phyloP scores from a whole-genome alignment of 2,113 vertebrate genomes.

The Coracopsis vasa region DNA sequence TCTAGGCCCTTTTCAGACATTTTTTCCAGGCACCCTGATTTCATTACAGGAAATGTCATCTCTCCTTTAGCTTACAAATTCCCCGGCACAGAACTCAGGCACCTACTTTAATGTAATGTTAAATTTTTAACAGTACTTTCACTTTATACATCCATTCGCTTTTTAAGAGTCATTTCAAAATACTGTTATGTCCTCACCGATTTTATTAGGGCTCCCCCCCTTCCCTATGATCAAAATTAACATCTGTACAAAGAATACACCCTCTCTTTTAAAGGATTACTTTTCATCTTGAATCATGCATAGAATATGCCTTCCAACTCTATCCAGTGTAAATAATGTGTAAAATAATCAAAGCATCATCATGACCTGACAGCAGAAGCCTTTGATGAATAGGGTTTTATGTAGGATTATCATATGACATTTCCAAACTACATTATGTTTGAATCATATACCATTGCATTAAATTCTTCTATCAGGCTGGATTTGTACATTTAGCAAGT shows the following conservation, averaged over 20 bases:
- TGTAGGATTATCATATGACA: conserved; percentile 79
- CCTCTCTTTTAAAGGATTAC: conserved; percentile 56
- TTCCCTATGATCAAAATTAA: conserved; percentile 64
- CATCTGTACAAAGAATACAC: conserved; percentile 62
- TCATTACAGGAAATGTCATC: conserved; percentile 56
- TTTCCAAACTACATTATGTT: conserved; percentile 79
- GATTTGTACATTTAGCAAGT: conserved; percentile 67
- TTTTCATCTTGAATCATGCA: conserved; percentile 64
- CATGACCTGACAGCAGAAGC: conserved; percentile 70
- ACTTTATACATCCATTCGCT: conserved; percentile 8
- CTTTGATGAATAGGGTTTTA: conserved; percentile 78
- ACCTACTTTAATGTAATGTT: conserved; percentile 38
- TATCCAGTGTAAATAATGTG: conserved; percentile 76
- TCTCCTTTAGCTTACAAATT: conserved; percentile 36
- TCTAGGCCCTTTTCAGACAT: neutral
- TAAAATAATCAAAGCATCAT: conserved; percentile 78
- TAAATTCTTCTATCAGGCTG: conserved; percentile 59
- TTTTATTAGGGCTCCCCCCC: conserved; percentile 28
- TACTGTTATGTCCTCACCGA: conserved; percentile 4
- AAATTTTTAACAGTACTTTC: conserved; percentile 57
- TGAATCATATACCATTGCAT: conserved; percentile 74
- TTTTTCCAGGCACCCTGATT: conserved; percentile 8
- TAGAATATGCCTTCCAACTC: conserved; percentile 72
- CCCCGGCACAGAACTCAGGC: conserved; percentile 11
- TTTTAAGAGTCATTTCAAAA: conserved; percentile 56